These are phyloP conservation scores for Cossypha niveicapilla DNA, from an alignment of 2,797 vertebrate species.

Conservation along the genomic window DNA sequence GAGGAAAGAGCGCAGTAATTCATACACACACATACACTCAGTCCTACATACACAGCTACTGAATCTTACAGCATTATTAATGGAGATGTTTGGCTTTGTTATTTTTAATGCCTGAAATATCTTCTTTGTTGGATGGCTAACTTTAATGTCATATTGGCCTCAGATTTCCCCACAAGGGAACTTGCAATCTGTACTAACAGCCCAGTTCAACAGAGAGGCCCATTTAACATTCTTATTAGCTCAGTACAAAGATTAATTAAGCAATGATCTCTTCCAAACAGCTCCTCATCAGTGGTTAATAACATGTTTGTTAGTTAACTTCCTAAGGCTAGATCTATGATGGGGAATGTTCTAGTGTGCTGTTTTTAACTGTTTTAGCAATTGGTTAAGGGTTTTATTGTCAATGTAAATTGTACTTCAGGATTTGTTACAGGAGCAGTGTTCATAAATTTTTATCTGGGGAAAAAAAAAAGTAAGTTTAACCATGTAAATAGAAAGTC, in stretches of 20 bases:
- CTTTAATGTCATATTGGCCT: constrained; percentile 56
- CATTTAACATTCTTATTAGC: constrained; percentile 60
- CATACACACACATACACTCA: fast-evolving
- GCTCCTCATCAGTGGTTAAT: constrained; percentile 48
- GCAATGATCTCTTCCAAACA: constrained; percentile 41
- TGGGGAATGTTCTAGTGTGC: not conserved
- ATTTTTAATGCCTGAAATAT: constrained; percentile 50
- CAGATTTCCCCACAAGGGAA: constrained; percentile 28
- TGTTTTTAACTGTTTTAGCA: constrained; percentile 16
- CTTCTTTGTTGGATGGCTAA: constrained; percentile 42
- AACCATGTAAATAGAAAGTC: not conserved
- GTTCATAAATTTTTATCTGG: constrained; percentile 1
- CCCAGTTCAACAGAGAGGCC: constrained; percentile 32
- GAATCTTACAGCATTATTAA: constrained; percentile 20
- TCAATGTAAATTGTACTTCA: not conserved
- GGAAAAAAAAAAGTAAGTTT: not conserved
- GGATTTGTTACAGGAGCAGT: constrained; percentile 1
- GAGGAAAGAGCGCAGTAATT: not conserved
- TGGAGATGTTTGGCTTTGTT: constrained; percentile 33
- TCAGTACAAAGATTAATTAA: constrained; percentile 72
- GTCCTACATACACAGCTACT: not conserved
- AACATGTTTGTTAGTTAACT: constrained; percentile 57
- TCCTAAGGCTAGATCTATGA: constrained; percentile 27
- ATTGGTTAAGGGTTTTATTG: constrained; percentile 31
- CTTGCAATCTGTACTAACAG: constrained; percentile 47